Evolutionary conservation across 2,113 vertebrate genomes (phyloP), one percentile per base, ranked within the genome.

Genomic region (Sprattus sprattus): DNA sequence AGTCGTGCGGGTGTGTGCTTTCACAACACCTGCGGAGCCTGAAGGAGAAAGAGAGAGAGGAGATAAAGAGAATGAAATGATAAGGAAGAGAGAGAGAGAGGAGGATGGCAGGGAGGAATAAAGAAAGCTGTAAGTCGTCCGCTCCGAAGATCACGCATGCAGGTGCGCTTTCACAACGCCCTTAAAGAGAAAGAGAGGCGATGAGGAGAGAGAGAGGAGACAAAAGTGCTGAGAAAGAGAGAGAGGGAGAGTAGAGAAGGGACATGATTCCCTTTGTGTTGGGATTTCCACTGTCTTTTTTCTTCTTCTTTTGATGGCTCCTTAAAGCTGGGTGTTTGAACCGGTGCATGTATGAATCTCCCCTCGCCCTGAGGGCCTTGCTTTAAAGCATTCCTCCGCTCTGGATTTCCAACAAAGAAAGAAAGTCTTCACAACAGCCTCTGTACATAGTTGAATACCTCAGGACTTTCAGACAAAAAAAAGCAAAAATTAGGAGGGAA

Each of bases 261-360:
- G 89, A 89, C 89, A 86, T 45, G 78, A 85, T 88, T 91, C 89
- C 85, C 84, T 93, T 92, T 93, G 90, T 91, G 90, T 87, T 45
- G 83, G 78, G 88, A 88, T 87, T 89, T 67, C 88, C 87, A 89
- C 88, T 84, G 45, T 89, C 82, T 90, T 87, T 90, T 81, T 83
- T 60, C 83, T 52, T 85, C 52, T 57, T 57, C 18, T 25, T 67
- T 71, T 71, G 64, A 28, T 2, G 7, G n/a, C 32, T 39, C 88
- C 54, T 7, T 80, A 50, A 87, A 90, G 88, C 82, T 80, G 15
- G 0, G 45, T 18, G 84, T 90, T 75, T 91, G 88, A 92, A 92
- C 88, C 86, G 83, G 85, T 78, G 85, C 83, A 32, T 90, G 11
- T 78, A 86, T 85, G 45, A 89, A 89, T 88, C 83, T 87, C 85